A percentile compares a stretch with the other conserved stretches of the same genome.
These are phyloP conservation scores for Pristionchus arcanus DNA, from an alignment of 2,888 invertebrate genomes.

Conservation along the genomic window DNA sequence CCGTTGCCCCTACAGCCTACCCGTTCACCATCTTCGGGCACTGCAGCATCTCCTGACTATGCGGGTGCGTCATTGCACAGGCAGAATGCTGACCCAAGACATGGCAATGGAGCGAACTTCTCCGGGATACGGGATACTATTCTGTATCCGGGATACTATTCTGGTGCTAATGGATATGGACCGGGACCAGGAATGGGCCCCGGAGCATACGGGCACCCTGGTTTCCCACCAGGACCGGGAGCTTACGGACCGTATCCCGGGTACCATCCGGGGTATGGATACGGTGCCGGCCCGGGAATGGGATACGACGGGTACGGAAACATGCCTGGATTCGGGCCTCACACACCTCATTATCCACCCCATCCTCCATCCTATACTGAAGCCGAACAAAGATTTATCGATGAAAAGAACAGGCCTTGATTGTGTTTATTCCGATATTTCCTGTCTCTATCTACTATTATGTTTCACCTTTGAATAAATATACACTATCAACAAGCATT, in stretches of 20 bases:
- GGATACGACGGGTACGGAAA: neutral
- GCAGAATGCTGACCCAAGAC: neutral
- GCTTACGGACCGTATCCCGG: neutral
- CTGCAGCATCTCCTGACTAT: neutral
- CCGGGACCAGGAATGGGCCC: neutral
- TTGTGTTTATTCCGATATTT: neutral
- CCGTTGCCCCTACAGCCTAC: neutral
- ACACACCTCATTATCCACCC: neutral
- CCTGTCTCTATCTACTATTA: neutral
- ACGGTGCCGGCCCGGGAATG: neutral
- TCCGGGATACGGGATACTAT: too few relatives aligned
- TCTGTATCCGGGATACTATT: too few relatives aligned
- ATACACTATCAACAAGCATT: constrained; percentile 20
- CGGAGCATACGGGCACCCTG: neutral
- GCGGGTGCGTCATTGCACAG: neutral
- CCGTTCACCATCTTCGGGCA: neutral
- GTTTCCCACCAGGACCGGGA: neutral
- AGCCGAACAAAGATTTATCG: neutral
- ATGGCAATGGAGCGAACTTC: neutral
- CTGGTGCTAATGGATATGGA: neutral
- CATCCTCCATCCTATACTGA: neutral
- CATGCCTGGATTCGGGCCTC: neutral
- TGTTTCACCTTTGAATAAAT: neutral
- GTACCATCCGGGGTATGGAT: neutral
- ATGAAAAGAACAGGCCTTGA: neutral